Evolutionary conservation across 2,113 vertebrate genomes (phyloP).

Genomic region (Tragulus kanchil): DNA sequence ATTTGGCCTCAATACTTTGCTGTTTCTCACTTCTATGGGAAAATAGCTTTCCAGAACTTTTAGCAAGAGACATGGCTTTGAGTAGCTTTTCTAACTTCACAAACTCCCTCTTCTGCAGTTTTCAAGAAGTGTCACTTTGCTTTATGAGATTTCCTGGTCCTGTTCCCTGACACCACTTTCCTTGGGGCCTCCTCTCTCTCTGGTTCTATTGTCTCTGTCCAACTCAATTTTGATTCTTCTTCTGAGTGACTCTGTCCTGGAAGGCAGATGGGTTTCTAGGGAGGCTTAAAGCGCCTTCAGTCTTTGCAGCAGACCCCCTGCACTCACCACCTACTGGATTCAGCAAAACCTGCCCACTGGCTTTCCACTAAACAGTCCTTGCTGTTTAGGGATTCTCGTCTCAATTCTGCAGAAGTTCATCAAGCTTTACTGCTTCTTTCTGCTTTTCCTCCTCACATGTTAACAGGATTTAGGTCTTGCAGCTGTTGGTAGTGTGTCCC

Average conservation of each 20-base stretch:
- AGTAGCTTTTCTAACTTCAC: neutral
- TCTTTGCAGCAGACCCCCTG: neutral
- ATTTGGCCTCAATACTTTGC: neutral
- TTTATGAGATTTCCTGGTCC: neutral
- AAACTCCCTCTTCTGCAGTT: neutral
- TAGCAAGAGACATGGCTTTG: neutral
- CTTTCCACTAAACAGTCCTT: neutral
- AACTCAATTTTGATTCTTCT: neutral
- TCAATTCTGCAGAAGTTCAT: neutral
- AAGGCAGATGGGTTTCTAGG: neutral
- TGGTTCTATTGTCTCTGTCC: neutral
- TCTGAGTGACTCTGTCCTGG: neutral
- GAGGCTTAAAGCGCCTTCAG: neutral
- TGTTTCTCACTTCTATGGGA: conserved; percentile 20
- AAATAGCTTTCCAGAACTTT: neutral
- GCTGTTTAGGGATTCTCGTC: neutral
- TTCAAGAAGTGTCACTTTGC: neutral
- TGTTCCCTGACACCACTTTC: neutral
- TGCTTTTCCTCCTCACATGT: neutral
- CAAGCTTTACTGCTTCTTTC: neutral
- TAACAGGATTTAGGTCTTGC: neutral
- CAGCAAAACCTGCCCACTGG: neutral
- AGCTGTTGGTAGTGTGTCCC: neutral
- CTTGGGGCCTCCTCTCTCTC: neutral
- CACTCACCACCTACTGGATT: neutral